phyloP scores from a whole-genome alignment of 2,888 invertebrate genomes.

The Ophraella communa region DNA sequence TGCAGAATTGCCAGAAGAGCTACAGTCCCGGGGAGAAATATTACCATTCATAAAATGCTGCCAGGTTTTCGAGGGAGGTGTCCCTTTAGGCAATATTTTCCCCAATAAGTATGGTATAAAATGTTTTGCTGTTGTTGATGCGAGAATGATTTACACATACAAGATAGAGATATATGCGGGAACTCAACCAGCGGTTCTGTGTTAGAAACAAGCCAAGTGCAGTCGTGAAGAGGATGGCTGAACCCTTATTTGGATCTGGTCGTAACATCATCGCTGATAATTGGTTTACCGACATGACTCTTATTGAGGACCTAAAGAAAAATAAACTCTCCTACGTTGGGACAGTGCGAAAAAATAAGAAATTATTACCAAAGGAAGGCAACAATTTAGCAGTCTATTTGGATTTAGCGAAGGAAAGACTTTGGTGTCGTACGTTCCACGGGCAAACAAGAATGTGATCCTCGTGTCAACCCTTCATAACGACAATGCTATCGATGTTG shows the following conservation, averaged over 20 bases:
- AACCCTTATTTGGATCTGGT: constrained; percentile 26
- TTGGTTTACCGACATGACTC: constrained; percentile 23
- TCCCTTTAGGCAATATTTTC: constrained; percentile 36
- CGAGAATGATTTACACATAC: constrained; percentile 28
- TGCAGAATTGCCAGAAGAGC: constrained; percentile 19
- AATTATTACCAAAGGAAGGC: background rate
- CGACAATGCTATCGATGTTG: no score
- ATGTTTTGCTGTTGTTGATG: constrained; percentile 34
- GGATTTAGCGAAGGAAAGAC: no score
- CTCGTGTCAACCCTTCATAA: no score
- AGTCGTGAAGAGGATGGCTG: constrained; percentile 27
- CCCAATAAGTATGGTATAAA: constrained; percentile 32
- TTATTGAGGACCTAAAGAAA: background rate
- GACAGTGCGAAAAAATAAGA: constrained; percentile 39
- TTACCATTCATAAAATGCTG: constrained; percentile 34
- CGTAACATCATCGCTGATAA: constrained; percentile 39
- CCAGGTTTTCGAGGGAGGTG: constrained; percentile 32
- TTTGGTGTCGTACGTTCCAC: no score
- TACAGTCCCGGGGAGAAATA: constrained; percentile 24
- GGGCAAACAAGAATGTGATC: no score
- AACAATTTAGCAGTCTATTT: no score
- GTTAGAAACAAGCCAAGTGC: constrained; percentile 27
- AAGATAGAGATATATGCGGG: constrained; percentile 37
- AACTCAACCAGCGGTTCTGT: constrained; percentile 35
- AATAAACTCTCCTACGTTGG: constrained; percentile 36